These are phyloP conservation scores for Proctacanthus coquilletti DNA, from an alignment of 1,140 invertebrate genomes.

Conservation along the genomic window DNA sequence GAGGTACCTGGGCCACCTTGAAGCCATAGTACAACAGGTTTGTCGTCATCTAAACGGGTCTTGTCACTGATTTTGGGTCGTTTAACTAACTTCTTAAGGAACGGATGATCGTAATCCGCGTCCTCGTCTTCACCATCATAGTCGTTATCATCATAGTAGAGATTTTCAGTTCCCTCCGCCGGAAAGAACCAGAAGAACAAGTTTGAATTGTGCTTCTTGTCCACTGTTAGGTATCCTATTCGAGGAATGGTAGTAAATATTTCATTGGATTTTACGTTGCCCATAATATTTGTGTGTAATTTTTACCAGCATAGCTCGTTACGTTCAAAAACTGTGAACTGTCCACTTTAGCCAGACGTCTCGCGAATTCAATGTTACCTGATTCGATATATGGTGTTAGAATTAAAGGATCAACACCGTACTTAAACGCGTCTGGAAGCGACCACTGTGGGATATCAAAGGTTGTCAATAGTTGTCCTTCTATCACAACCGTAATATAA, in stretches of 20 bases:
- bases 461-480: neutral
- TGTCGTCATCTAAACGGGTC: slow-evolving; percentile 20
- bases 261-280: too few species aligned
- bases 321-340: neutral
- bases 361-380: neutral
- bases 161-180: slow-evolving; percentile 24
- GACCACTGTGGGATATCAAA: neutral
- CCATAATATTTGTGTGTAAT: too few species aligned
- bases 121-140: slow-evolving; percentile 2
- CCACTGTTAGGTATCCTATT: slow-evolving; percentile 56
- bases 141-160: neutral
- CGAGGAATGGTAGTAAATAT: too few species aligned
- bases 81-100: slow-evolving; percentile 3
- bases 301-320: neutral
- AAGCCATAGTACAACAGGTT: slow-evolving; percentile 56
- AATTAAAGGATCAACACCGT: neutral
- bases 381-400: neutral
- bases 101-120: slow-evolving; percentile 3
- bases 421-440: neutral
- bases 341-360: neutral
- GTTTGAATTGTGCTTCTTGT: slow-evolving; percentile 47
- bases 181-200: slow-evolving; percentile 71
- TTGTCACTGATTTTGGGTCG: neutral
- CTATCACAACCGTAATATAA: too few species aligned
- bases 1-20: slow-evolving; percentile 59